Evolutionary conservation across 2,797 vertebrate genomes (phyloP).

Genomic region (Enteromius anoplus): DNA sequence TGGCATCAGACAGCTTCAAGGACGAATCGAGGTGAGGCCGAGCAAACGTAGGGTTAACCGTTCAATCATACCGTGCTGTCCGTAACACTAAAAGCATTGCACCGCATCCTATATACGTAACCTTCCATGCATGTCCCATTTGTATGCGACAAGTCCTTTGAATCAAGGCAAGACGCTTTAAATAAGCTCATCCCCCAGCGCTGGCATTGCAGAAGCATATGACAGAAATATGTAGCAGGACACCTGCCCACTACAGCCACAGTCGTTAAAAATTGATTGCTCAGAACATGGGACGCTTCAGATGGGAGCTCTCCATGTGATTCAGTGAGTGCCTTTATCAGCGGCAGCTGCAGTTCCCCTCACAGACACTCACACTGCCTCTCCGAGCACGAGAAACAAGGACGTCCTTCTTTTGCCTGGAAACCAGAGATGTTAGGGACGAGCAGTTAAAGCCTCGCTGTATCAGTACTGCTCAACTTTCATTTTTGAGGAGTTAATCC

Average conservation of each 20-base stretch:
- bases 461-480: slow-evolving; percentile 70
- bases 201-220: neutral
- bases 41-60: slow-evolving; percentile 7
- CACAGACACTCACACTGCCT: slow-evolving; percentile 58
- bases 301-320: slow-evolving; percentile 70
- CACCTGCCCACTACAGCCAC: slow-evolving; percentile 39
- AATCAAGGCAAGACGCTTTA: neutral
- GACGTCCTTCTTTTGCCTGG: slow-evolving; percentile 74
- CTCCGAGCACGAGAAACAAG: slow-evolving; percentile 71
- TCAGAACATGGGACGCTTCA: slow-evolving; percentile 76
- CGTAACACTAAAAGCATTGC: slow-evolving; percentile 6
- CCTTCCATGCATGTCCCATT: slow-evolving; percentile 30
- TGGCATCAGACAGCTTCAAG: slow-evolving; percentile 44
- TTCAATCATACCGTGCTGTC: neutral
- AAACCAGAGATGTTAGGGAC: slow-evolving; percentile 74
- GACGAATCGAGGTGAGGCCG: slow-evolving; percentile 56
- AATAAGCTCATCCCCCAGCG: slow-evolving; percentile 7
- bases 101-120: neutral
- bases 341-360: slow-evolving; percentile 68
- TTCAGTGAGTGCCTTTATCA: slow-evolving; percentile 65
- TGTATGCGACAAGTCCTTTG: slow-evolving; percentile 17
- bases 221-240: neutral
- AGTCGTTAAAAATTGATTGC: slow-evolving; percentile 69
- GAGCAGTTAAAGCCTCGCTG: slow-evolving; percentile 67
- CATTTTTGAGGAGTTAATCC: slow-evolving; percentile 55